Percentiles rank a stretch among this genome's conserved stretches.
Conservation (phyloP, 2,113 vertebrate genomes). For the Trichechus manatus region DNA sequence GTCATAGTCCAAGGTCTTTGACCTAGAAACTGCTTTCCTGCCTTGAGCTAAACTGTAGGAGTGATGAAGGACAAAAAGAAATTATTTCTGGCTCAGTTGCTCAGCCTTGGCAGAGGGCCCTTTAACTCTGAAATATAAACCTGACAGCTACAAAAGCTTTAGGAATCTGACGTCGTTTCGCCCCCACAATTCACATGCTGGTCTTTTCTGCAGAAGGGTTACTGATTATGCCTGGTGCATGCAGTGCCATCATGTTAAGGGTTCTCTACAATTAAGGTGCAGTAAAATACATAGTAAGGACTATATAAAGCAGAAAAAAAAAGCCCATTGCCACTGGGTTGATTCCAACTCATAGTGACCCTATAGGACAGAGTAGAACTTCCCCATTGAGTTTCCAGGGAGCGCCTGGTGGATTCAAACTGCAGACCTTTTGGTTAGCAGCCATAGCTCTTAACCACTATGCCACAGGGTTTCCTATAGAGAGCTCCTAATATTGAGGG, state of each 20-base stretch:
- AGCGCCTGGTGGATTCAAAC: too few species aligned
- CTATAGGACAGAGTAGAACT: too few species aligned
- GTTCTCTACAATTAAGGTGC: background rate
- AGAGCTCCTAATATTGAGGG: background rate
- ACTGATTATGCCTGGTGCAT: background rate
- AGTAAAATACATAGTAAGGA: background rate
- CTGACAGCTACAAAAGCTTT: constrained; percentile 4
- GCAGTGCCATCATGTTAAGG: background rate
- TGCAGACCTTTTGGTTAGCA: too few species aligned
- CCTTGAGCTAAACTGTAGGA: constrained; percentile 18
- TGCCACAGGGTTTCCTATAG: background rate
- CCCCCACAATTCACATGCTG: background rate
- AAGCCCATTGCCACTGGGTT: too few species aligned
- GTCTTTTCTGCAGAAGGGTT: background rate
- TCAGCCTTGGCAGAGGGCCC: background rate
- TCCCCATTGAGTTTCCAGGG: too few species aligned
- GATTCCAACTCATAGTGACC: too few species aligned
- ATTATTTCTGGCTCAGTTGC: constrained; percentile 46
- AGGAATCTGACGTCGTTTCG: constrained; percentile 4
- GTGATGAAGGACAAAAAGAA: background rate
- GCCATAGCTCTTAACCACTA: too few species aligned
- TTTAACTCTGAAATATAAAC: constrained; percentile 49
- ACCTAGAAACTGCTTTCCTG: background rate
- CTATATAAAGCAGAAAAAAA: background rate
- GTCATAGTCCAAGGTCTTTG: background rate